Evolutionary conservation across 2,113 vertebrate genomes (phyloP).

Genomic region (Prinia subflava): DNA sequence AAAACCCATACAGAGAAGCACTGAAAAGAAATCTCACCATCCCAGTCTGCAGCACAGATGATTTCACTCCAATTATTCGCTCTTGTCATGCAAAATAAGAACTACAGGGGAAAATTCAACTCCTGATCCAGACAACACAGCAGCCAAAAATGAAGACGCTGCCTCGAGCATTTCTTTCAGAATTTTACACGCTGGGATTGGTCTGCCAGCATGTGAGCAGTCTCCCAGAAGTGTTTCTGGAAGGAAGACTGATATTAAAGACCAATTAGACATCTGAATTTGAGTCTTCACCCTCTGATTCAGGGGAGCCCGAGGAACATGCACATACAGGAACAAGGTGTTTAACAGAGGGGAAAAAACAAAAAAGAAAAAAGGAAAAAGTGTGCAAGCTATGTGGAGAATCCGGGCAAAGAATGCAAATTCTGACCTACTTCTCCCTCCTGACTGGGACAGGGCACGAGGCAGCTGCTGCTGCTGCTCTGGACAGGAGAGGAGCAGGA

Average conservation of each 20-base stretch:
- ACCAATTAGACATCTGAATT: not conserved
- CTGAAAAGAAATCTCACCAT: not conserved
- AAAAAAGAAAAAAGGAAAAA: not conserved
- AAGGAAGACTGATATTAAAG: not conserved
- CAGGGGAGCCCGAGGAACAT: not conserved
- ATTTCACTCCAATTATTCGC: slow-evolving; percentile 8
- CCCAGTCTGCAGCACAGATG: not conserved
- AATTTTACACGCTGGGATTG: not conserved
- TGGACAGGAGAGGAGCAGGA: not conserved
- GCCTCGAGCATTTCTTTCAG: not conserved
- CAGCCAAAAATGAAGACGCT: not conserved
- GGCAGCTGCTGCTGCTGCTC: slow-evolving; percentile 17
- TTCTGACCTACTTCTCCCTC: slow-evolving; percentile 51
- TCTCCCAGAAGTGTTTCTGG: not conserved
- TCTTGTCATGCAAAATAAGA: slow-evolving; percentile 35
- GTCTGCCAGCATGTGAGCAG: not conserved
- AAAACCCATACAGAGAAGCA: rapidly evolving
- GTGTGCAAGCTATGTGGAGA: not conserved
- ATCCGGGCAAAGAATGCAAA: slow-evolving; percentile 7
- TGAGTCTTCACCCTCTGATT: not conserved
- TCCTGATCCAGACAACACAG: not conserved
- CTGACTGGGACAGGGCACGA: not conserved
- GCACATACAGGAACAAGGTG: rapidly evolving
- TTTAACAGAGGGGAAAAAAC: not conserved
- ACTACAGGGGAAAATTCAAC: not conserved